Evolutionary conservation across 2,797 vertebrate species (phyloP).

Genomic region (Tamandua tetradactyla): DNA sequence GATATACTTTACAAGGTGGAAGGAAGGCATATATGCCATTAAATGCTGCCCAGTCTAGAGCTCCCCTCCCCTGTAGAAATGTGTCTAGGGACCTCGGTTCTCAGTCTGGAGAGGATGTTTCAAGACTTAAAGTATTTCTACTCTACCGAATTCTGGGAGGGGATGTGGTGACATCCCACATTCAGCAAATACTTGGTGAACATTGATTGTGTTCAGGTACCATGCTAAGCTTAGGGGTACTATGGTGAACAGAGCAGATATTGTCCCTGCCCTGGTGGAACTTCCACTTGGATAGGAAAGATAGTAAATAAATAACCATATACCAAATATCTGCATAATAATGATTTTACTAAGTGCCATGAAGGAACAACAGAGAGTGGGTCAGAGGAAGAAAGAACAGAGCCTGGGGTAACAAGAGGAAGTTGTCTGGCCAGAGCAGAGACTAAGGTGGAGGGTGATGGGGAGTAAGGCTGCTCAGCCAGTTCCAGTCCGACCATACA

Average conservation of each 20-base stretch:
- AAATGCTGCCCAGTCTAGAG: neutral
- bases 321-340: neutral
- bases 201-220: neutral
- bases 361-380: neutral
- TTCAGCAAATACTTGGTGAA: neutral
- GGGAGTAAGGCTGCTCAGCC: too few species aligned
- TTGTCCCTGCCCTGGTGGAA: neutral
- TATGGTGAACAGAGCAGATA: neutral
- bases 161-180: neutral
- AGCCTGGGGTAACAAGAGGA: too few species aligned
- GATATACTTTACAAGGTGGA: neutral
- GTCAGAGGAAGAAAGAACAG: neutral
- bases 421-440: too few species aligned
- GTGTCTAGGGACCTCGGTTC: neutral
- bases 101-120: neutral
- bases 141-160: neutral
- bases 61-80: neutral
- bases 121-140: neutral
- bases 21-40: neutral
- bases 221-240: neutral
- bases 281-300: neutral
- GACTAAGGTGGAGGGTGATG: too few species aligned
- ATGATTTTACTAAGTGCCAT: neutral
- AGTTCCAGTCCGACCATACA: too few species aligned
- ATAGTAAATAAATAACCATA: neutral